Percentiles rank a stretch among this genome's conserved stretches.
Conservation (phyloP, 2,888 invertebrate species). For the Trypoxylon attenuatum region DNA sequence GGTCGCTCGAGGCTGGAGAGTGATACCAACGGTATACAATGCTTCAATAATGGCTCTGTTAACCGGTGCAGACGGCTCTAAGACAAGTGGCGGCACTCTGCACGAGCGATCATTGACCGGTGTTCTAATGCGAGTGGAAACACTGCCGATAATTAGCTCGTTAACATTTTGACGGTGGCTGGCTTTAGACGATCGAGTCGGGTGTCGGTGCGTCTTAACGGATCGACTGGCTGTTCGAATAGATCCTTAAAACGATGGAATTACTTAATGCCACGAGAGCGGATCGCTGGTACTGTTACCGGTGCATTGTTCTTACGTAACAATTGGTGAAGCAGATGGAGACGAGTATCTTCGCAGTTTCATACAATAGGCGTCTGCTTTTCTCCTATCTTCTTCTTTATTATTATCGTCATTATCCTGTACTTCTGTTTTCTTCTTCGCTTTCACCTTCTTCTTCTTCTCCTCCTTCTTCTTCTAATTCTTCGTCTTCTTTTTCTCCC, state of each 20-base stretch:
- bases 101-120: no score
- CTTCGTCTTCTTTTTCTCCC: background rate
- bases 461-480: background rate
- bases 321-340: background rate
- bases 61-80: no score
- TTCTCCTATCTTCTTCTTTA: background rate
- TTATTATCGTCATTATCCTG: background rate
- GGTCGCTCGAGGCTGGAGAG: no score
- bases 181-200: no score
- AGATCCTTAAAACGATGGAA: slow-evolving; percentile 2
- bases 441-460: background rate
- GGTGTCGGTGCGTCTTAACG: no score
- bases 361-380: background rate
- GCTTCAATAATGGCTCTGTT: no score
- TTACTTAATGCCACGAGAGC: background rate
- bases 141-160: no score
- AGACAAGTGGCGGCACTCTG: no score
- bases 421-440: background rate
- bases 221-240: background rate
- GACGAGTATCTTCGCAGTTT: background rate
- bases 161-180: no score
- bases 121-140: no score
- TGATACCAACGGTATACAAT: no score
- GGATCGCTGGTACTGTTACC: slow-evolving; percentile 9
- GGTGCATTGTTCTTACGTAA: slow-evolving; percentile 11